These are phyloP conservation scores for Drosophila nigromelanica DNA, from an alignment of 1,140 invertebrate species.

Conservation along the genomic window DNA sequence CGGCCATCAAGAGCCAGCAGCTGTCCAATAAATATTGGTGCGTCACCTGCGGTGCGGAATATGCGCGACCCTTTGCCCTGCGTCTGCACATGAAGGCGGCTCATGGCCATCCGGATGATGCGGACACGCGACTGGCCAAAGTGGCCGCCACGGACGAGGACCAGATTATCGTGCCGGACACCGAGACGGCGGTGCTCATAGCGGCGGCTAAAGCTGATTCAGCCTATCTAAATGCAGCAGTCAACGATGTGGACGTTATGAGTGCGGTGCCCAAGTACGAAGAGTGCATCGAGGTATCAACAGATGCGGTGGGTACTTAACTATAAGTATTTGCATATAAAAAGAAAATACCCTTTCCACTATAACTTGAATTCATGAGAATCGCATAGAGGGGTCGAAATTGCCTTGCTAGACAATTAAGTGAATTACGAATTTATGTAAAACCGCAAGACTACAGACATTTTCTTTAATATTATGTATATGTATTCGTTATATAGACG, in stretches of 20 bases:
- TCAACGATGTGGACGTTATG: conserved; percentile 41
- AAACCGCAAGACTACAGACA: too few species aligned
- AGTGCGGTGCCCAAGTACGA: conserved; percentile 47
- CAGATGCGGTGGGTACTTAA: conserved; percentile 41
- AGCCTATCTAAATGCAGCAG: conserved; percentile 46
- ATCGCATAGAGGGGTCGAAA: too few species aligned
- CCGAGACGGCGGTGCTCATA: conserved; percentile 67
- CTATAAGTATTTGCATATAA: too few species aligned
- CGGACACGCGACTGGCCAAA: conserved; percentile 5
- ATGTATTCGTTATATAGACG: too few species aligned
- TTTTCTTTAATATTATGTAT: too few species aligned
- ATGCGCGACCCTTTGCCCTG: conserved; percentile 88
- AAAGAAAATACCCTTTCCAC: too few species aligned
- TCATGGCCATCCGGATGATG: conserved; percentile 81
- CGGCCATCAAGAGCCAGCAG: conserved; percentile 75
- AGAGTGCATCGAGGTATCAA: conserved; percentile 45
- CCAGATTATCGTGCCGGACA: conserved; percentile 35
- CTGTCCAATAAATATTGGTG: conserved; percentile 87
- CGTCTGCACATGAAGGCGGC: conserved; percentile 88
- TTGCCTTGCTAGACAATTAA: too few species aligned
- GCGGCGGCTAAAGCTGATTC: conserved; percentile 64
- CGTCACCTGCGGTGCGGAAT: conserved; percentile 89
- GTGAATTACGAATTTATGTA: too few species aligned
- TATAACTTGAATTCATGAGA: too few species aligned
- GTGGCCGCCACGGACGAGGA: conserved; percentile 2